phyloP scores from a whole-genome alignment of 1,140 invertebrate genomes.

The Drosophila seguyi region DNA sequence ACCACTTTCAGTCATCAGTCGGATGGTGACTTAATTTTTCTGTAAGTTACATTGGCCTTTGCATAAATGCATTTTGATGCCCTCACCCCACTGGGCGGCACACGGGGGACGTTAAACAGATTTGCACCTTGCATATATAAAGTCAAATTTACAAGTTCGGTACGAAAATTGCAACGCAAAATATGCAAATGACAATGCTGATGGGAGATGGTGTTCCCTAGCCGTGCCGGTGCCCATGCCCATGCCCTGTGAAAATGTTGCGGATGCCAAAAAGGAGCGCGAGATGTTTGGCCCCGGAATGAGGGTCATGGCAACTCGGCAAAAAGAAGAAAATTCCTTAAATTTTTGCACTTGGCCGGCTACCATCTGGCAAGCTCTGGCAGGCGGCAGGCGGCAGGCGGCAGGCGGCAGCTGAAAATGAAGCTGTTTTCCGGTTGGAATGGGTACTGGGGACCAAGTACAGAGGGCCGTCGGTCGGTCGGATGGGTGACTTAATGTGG shows the following conservation, averaged over 20 bases:
- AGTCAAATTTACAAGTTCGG: slow-evolving; percentile 73
- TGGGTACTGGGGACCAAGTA: not conserved
- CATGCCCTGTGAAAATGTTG: slow-evolving; percentile 32
- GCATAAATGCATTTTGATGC: slow-evolving; percentile 80
- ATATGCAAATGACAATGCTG: slow-evolving; percentile 71
- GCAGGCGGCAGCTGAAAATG: slow-evolving; percentile 59
- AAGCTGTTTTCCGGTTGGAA: slow-evolving; percentile 53
- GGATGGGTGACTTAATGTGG: slow-evolving; percentile 36
- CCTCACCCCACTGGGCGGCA: slow-evolving; percentile 5
- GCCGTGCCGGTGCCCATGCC: not conserved
- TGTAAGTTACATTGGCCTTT: slow-evolving; percentile 65
- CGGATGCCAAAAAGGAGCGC: slow-evolving; percentile 26
- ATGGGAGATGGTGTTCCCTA: slow-evolving; percentile 7
- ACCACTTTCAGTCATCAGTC: slow-evolving; percentile 31
- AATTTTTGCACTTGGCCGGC: slow-evolving; percentile 41
- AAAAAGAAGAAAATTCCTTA: slow-evolving; percentile 25
- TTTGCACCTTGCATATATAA: slow-evolving; percentile 77
- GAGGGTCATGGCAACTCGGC: slow-evolving; percentile 23
- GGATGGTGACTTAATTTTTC: slow-evolving; percentile 55
- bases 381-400: not conserved
- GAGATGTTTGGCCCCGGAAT: slow-evolving; percentile 26
- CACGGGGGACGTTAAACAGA: slow-evolving; percentile 69
- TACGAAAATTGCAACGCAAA: slow-evolving; percentile 73
- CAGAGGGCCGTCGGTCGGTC: slow-evolving; percentile 1
- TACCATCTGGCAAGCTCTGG: slow-evolving; percentile 19